Percentiles rank a stretch among this genome's conserved stretches.
Conservation (phyloP, 2,797 vertebrate species). For the Pseudochirops corinnae region DNA sequence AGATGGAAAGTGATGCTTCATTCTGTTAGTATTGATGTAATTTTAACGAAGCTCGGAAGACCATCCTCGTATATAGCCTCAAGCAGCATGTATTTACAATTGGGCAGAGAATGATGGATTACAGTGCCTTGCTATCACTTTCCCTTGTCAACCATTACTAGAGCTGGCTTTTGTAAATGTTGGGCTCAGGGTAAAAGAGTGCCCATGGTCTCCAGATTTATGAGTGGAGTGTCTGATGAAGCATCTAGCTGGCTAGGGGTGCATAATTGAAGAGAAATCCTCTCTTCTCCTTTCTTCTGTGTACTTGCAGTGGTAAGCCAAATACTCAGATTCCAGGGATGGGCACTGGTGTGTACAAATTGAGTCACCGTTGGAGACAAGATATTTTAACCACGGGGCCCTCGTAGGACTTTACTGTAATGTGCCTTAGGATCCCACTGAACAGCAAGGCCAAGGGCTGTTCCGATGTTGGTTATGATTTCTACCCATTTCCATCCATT, state of each 20-base stretch:
- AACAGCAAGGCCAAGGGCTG: not conserved
- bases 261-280: not conserved
- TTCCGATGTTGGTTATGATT: not conserved
- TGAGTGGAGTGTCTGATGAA: slow-evolving; percentile 73
- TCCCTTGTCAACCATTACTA: slow-evolving; percentile 8
- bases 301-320: slow-evolving; percentile 49
- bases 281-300: slow-evolving; percentile 37
- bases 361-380: slow-evolving; percentile 10
- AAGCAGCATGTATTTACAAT: not conserved
- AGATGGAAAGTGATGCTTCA: slow-evolving; percentile 63
- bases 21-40: not conserved
- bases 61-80: not conserved
- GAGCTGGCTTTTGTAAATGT: slow-evolving; percentile 46
- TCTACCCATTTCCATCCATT: not conserved
- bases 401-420: slow-evolving; percentile 7
- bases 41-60: slow-evolving; percentile 37
- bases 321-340: slow-evolving; percentile 37
- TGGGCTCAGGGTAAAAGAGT: slow-evolving; percentile 21
- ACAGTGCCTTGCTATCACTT: slow-evolving; percentile 11
- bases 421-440: slow-evolving; percentile 7
- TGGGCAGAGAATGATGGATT: not conserved
- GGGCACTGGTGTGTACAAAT: slow-evolving; percentile 27
- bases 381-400: not conserved
- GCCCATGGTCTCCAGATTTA: slow-evolving; percentile 58
- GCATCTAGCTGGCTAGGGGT: slow-evolving; percentile 18